Percentiles rank a stretch among this genome's conserved stretches.
Evolutionary conservation across 2,113 vertebrate species (phyloP).

Genomic region (Microcebus tavaratra): DNA sequence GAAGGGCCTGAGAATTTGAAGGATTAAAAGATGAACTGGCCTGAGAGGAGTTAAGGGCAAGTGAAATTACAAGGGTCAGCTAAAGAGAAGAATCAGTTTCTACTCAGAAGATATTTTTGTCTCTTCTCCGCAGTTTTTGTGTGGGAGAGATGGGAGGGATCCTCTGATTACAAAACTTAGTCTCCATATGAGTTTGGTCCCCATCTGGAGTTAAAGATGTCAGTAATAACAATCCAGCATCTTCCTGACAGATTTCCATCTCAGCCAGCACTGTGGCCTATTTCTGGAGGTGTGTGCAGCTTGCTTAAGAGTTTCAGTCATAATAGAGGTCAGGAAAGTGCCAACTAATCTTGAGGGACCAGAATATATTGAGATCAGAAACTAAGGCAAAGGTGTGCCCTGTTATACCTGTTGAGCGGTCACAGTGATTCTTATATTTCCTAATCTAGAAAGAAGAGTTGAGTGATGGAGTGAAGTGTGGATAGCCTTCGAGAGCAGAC

Average conservation of each 20-base stretch:
- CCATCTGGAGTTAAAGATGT: not conserved
- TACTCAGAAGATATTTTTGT: not conserved
- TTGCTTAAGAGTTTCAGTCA: conserved; percentile 49
- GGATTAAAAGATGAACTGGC: not conserved
- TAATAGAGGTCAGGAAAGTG: not conserved
- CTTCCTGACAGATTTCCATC: not conserved
- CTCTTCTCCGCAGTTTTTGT: not conserved
- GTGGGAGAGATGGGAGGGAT: not conserved
- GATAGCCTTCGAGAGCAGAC: not conserved
- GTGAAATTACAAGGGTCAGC: not conserved
- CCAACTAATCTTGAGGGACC: conserved; percentile 21
- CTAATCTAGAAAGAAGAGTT: not conserved
- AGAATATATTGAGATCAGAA: conserved; percentile 33
- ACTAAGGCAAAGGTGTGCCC: conserved; percentile 4
- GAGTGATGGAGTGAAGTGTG: not conserved
- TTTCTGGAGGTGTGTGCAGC: not conserved
- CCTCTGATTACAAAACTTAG: not conserved
- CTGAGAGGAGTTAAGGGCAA: not conserved
- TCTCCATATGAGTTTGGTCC: not conserved
- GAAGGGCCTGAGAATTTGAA: not conserved
- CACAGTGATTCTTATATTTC: not conserved
- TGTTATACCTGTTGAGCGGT: conserved; percentile 7
- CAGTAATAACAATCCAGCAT: not conserved
- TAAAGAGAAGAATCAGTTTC: not conserved
- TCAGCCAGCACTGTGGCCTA: not conserved